phyloP scores from a whole-genome alignment of 2,888 invertebrate species.

The Tipula lateralis region DNA sequence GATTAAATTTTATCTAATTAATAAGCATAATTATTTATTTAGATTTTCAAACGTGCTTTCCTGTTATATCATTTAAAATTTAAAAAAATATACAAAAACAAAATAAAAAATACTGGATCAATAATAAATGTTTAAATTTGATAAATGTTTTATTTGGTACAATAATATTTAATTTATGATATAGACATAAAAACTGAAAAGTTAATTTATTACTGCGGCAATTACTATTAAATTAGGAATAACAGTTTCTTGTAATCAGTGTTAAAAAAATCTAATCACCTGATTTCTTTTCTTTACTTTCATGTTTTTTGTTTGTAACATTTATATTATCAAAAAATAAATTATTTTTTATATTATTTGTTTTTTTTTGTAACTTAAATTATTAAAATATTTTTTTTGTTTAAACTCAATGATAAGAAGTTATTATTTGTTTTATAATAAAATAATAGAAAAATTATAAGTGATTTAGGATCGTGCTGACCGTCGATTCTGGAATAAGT shows the following conservation, averaged over 20 bases:
- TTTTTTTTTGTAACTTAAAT: not conserved
- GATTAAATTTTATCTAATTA: not conserved
- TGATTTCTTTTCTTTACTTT: not conserved
- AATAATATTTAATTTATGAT: not conserved
- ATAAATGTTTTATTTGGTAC: not conserved
- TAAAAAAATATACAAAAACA: not conserved
- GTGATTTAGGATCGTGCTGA: constrained; percentile 16
- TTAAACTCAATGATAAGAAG: not conserved
- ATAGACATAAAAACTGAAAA: not conserved
- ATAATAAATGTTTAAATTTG: not conserved
- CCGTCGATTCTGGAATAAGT: constrained; percentile 4
- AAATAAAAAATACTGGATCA: not conserved
- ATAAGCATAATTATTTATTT: not conserved
- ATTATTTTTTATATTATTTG: constrained; percentile 4
- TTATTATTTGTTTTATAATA: not conserved
- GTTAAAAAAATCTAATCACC: not conserved
- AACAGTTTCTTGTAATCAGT: not conserved
- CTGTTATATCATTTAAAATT: not conserved
- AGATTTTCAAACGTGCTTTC: not conserved
- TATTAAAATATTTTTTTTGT: not conserved
- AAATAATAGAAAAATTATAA: not conserved
- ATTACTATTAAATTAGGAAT: not conserved
- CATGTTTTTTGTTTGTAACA: not conserved
- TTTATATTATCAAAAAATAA: constrained; percentile 20
- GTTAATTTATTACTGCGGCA: not conserved